Conservation (phyloP, 53 echinoderm and acorn worm genomes). For the Pentamera pediparva region DNA sequence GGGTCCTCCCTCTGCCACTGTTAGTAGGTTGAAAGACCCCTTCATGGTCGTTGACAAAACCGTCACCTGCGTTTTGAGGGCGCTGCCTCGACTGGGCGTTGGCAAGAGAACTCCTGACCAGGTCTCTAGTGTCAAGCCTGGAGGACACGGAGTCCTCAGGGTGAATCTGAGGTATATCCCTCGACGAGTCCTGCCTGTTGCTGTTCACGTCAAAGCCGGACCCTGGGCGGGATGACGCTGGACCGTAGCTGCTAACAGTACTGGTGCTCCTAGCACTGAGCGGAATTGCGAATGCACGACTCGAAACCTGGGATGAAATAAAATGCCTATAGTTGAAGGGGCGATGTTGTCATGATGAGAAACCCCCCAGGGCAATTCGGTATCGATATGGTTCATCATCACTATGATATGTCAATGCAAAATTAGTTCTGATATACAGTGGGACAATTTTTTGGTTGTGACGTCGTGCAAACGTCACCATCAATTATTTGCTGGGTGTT, state of each 20-base stretch:
- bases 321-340: neutral
- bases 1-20: neutral
- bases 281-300: slow-evolving; percentile 87
- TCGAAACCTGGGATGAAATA: slow-evolving; percentile 55
- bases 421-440: neutral
- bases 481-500: too few relatives aligned
- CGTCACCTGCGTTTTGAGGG: neutral
- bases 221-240: slow-evolving; percentile 3
- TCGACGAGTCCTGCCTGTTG: neutral
- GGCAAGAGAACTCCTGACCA: slow-evolving; percentile 5
- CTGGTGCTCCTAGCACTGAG: slow-evolving; percentile 88
- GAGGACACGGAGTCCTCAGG: slow-evolving; percentile 11
- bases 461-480: too few relatives aligned
- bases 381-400: neutral
- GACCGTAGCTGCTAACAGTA: slow-evolving; percentile 74
- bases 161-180: slow-evolving; percentile 18
- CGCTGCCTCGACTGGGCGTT: slow-evolving; percentile 1
- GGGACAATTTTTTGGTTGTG: too few relatives aligned
- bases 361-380: neutral
- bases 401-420: neutral
- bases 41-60: slow-evolving; percentile 24
- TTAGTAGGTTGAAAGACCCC: slow-evolving; percentile 8
- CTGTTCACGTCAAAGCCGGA: slow-evolving; percentile 10
- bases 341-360: neutral
- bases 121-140: slow-evolving; percentile 9